phyloP scores from a whole-genome alignment of 2,888 invertebrate genomes.

The Aphodius granarius region DNA sequence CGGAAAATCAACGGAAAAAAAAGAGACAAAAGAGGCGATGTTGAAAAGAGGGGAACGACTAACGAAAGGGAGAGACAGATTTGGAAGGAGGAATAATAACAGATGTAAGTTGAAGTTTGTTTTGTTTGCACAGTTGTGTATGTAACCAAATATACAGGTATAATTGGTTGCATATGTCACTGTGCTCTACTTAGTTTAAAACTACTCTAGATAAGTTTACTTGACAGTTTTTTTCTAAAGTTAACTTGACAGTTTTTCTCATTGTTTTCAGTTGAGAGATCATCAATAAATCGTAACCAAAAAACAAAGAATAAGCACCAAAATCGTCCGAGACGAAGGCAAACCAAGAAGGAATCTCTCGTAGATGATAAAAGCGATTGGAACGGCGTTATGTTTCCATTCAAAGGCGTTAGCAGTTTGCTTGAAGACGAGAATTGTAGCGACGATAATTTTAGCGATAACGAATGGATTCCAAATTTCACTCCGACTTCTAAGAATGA shows the following conservation, averaged over 20 bases:
- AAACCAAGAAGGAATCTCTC: constrained; percentile 23
- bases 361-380: constrained; percentile 48
- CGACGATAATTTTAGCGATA: constrained; percentile 45
- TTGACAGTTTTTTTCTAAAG: not conserved
- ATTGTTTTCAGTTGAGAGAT: not conserved
- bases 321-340: not conserved
- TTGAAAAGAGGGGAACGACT: constrained; percentile 76
- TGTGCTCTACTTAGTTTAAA: not conserved
- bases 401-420: constrained; percentile 46
- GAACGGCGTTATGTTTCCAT: constrained; percentile 51
- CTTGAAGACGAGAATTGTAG: constrained; percentile 40
- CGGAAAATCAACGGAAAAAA: constrained; percentile 57
- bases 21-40: constrained; percentile 67
- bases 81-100: constrained; percentile 47
- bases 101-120: constrained; percentile 42
- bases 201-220: not conserved
- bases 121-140: too few relatives aligned
- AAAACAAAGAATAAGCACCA: constrained; percentile 19
- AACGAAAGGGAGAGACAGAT: constrained; percentile 43
- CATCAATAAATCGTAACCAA: constrained; percentile 4
- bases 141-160: too few relatives aligned
- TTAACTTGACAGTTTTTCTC: not conserved
- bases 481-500: constrained; percentile 11
- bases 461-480: constrained; percentile 43
- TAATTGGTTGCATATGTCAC: too few relatives aligned